These are phyloP conservation scores for Andrena cerasifolii DNA, from an alignment of 1,140 invertebrate species.

Conservation along the genomic window DNA sequence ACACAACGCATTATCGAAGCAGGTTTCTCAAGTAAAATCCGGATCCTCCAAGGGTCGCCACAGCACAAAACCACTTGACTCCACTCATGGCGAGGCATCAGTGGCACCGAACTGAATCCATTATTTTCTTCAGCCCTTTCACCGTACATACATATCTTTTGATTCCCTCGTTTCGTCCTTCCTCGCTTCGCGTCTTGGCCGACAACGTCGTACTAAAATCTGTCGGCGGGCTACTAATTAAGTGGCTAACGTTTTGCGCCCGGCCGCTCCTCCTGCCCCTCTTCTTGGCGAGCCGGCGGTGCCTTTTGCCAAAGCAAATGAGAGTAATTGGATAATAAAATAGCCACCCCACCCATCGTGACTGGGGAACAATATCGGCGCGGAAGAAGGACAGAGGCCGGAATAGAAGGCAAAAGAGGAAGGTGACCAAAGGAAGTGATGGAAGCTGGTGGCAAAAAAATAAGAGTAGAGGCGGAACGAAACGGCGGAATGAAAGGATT, in stretches of 20 bases:
- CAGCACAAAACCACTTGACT: background rate
- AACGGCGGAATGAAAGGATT: conserved; percentile 71
- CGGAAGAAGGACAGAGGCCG: conserved; percentile 6
- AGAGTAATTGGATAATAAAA: conserved; percentile 68
- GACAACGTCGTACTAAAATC: conserved; percentile 30
- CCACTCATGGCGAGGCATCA: background rate
- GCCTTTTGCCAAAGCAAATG: conserved; percentile 60
- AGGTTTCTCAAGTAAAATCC: background rate
- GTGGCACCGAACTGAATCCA: background rate
- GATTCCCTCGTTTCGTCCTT: background rate
- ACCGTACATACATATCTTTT: too few relatives aligned
- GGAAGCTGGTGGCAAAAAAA: conserved; percentile 59
- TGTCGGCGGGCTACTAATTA: conserved; percentile 57
- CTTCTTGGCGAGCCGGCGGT: conserved; percentile 12
- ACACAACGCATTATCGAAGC: background rate
- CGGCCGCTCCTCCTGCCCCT: too few relatives aligned
- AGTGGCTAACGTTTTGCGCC: conserved; percentile 47
- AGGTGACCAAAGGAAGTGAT: conserved; percentile 15
- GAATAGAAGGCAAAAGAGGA: background rate
- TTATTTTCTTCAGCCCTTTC: conserved; percentile 4
- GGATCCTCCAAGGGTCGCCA: too few relatives aligned
- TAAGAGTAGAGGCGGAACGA: conserved; percentile 63
- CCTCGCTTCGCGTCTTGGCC: background rate
- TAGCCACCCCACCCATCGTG: conserved; percentile 34
- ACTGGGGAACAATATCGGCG: conserved; percentile 61